phyloP scores from a whole-genome alignment of 1,140 invertebrate species.

The Scaptomyza graminum region DNA sequence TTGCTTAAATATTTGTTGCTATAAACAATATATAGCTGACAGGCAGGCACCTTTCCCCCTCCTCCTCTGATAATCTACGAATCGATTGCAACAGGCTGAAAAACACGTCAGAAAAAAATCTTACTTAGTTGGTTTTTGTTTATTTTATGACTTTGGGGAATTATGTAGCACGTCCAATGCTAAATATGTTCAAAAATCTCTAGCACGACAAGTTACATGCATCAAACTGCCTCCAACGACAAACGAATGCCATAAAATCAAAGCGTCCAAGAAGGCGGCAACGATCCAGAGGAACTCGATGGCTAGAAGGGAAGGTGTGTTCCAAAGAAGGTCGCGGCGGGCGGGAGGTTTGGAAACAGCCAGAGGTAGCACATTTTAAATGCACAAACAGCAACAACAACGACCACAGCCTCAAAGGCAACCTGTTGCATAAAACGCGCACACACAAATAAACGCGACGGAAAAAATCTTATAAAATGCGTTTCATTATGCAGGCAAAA shows the following conservation, averaged over 20 bases:
- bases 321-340: background rate
- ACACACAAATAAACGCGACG: slow-evolving; percentile 21
- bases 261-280: slow-evolving; percentile 60
- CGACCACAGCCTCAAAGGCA: slow-evolving; percentile 42
- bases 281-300: slow-evolving; percentile 19
- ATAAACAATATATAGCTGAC: slow-evolving; percentile 39
- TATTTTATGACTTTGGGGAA: slow-evolving; percentile 51
- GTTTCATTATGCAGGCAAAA: slow-evolving; percentile 52
- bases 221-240: slow-evolving; percentile 70
- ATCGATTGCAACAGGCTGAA: slow-evolving; percentile 6
- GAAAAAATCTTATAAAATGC: slow-evolving; percentile 56
- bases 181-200: slow-evolving; percentile 73
- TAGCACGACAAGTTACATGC: slow-evolving; percentile 74
- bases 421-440: slow-evolving; percentile 64
- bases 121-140: slow-evolving; percentile 36
- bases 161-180: slow-evolving; percentile 74
- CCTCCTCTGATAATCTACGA: background rate
- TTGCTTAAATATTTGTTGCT: slow-evolving; percentile 24
- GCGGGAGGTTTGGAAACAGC: background rate
- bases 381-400: slow-evolving; percentile 26
- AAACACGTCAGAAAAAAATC: slow-evolving; percentile 19
- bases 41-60: slow-evolving; percentile 52
- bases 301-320: background rate
- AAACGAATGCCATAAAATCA: slow-evolving; percentile 71
- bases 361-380: slow-evolving; percentile 38